Evolutionary conservation across 2,113 vertebrate species (phyloP).

Genomic region (Malurus elegans): DNA sequence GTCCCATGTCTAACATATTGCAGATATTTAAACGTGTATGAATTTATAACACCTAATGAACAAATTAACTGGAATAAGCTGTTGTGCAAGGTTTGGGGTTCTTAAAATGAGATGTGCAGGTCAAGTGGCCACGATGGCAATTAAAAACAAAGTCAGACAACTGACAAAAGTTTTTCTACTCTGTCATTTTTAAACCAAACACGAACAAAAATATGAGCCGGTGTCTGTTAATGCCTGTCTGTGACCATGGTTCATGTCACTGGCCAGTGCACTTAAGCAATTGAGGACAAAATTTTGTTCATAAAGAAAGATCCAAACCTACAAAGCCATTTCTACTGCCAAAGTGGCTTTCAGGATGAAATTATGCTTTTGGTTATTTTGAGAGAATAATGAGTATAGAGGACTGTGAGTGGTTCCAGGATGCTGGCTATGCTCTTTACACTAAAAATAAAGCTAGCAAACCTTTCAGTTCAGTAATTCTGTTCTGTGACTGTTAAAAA

Average conservation of each 20-base stretch:
- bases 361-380: constrained; percentile 13
- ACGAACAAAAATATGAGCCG: not conserved
- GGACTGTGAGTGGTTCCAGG: not conserved
- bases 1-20: not conserved
- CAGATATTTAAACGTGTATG: not conserved
- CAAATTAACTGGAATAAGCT: not conserved
- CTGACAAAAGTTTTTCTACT: not conserved
- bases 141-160: not conserved
- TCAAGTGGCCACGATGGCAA: not conserved
- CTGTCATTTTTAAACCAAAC: not conserved
- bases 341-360: constrained; percentile 10
- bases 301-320: not conserved
- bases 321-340: not conserved
- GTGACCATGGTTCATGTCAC: not conserved
- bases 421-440: not conserved
- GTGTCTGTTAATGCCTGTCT: not conserved
- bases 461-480: constrained; percentile 3
- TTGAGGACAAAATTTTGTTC: not conserved
- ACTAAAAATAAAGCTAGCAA: constrained; percentile 36
- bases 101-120: not conserved
- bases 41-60: not conserved
- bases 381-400: not conserved
- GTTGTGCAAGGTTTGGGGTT: not conserved
- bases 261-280: not conserved
- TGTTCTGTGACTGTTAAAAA: constrained; percentile 36